Evolutionary conservation across 1,140 invertebrate genomes (phyloP), one percentile per base, ranked within the genome.

Genomic region (Epicauta chinensis): DNA sequence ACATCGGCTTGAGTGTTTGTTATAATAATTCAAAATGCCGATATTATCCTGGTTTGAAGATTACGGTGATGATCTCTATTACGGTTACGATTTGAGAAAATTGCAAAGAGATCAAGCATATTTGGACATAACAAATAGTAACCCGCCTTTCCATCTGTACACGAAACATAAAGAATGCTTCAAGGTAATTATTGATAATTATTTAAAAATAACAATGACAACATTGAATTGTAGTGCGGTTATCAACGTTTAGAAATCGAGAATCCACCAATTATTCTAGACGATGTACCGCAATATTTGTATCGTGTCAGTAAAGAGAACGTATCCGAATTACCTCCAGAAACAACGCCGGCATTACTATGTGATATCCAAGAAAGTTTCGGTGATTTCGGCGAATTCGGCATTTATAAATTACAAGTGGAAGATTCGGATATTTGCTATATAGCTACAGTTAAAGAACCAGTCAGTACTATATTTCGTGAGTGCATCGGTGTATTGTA

Each of bases 401-500:
- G 87, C 4, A 77, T 87, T 38, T 90, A 90, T 58, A 75, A 81
- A 44, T 64, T 87, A 15, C 58, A 75, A 81, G 44, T 64, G 87
- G 15, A 75, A 71, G 16, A 60, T 81, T 70, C n/a, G 59, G 71
- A 71, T 0, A 76, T 65, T 15, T 87, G 85, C 62, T 55, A 69
- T 13, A 63, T 87, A 29, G 64, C 62, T 11, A 78, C 76, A 1
- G 61, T 75, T 10, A 79, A 77, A 58, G 70, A 80, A 44, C 79
- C 86, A n/a, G 80, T 83, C 1, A 81, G 86, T 69, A 81, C 84
- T 43, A 83, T 86, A 71, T 76, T 78, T 60, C 83, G 87, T 87
- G 71, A 82, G 62, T 64, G 16, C 12, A 17, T 36, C 45, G 16
- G 34, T 44, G 12, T 16, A 36, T 49, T 16, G 3, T 16, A 41